Conservation (phyloP, 2,113 vertebrate genomes). For the Capricornis sumatraensis region DNA sequence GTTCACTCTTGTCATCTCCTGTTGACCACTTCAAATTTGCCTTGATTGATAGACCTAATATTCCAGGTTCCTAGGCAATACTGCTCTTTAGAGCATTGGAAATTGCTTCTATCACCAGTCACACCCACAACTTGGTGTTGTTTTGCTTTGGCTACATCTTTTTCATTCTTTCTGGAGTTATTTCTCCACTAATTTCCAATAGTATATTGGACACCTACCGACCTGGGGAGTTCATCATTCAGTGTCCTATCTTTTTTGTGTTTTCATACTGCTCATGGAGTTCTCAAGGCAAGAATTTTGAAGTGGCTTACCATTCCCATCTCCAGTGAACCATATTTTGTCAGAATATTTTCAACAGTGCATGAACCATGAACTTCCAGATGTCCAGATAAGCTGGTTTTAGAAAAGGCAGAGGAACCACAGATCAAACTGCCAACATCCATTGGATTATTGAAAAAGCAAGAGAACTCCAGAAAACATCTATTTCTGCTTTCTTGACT, state of each 20-base stretch:
- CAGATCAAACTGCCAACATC: not conserved
- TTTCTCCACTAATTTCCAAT: not conserved
- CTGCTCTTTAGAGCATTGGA: not conserved
- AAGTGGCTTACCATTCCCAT: not conserved
- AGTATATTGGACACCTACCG: rapidly evolving
- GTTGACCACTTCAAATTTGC: not conserved
- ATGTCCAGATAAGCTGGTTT: not conserved
- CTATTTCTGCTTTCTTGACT: not conserved
- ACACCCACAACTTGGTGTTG: not conserved
- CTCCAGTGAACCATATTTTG: not conserved
- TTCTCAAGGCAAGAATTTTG: not conserved
- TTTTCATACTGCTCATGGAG: not conserved
- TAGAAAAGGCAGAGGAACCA: not conserved
- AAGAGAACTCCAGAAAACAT: not conserved
- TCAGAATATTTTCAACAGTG: not conserved
- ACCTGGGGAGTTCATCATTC: not conserved
- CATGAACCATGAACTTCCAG: not conserved
- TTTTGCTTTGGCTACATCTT: not conserved
- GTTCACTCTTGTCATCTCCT: not conserved
- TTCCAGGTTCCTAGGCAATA: not conserved
- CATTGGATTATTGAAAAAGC: not conserved
- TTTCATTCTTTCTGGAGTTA: not conserved
- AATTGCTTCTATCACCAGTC: not conserved
- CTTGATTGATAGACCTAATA: not conserved
- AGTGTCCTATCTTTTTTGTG: not conserved